Conservation (phyloP, 2,797 vertebrate genomes). For the Urosaurus nigricauda region DNA sequence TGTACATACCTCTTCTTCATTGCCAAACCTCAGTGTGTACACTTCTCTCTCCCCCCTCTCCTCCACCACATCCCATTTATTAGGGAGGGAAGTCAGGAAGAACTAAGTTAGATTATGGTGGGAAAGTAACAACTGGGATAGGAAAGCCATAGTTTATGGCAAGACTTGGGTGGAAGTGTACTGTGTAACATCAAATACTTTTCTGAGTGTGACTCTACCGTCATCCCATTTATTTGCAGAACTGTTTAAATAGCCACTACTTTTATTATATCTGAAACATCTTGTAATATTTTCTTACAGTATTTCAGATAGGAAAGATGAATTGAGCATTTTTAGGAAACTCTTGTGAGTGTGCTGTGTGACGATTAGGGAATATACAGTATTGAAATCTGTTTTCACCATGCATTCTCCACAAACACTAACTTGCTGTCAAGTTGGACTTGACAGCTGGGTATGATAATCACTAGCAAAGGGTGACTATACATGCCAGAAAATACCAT, state of each 20-base stretch:
- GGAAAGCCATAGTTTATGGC: not conserved
- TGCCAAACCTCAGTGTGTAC: not conserved
- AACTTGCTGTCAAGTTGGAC: conserved; percentile 55
- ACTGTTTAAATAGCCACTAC: not conserved
- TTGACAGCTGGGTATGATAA: conserved; percentile 58
- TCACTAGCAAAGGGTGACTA: conserved; percentile 54
- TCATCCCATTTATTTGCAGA: not conserved
- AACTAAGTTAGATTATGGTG: not conserved
- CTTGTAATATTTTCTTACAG: conserved; percentile 20
- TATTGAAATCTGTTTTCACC: conserved; percentile 39
- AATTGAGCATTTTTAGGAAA: conserved; percentile 38
- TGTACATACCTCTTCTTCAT: not conserved
- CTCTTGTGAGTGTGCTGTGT: conserved; percentile 35
- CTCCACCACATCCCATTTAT: not conserved
- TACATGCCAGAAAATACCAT: conserved; percentile 47
- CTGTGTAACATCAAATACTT: not conserved
- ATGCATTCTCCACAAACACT: conserved; percentile 54
- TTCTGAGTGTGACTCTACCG: not conserved
- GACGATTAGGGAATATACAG: conserved; percentile 28
- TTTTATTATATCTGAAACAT: not conserved
- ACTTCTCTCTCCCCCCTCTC: not conserved
- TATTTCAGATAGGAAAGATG: not conserved
- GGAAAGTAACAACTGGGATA: not conserved
- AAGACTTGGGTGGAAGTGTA: not conserved
- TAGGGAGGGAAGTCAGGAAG: not conserved